These are phyloP conservation scores for Anguilla anguilla DNA, from an alignment of 2,797 vertebrate genomes.

Conservation along the genomic window DNA sequence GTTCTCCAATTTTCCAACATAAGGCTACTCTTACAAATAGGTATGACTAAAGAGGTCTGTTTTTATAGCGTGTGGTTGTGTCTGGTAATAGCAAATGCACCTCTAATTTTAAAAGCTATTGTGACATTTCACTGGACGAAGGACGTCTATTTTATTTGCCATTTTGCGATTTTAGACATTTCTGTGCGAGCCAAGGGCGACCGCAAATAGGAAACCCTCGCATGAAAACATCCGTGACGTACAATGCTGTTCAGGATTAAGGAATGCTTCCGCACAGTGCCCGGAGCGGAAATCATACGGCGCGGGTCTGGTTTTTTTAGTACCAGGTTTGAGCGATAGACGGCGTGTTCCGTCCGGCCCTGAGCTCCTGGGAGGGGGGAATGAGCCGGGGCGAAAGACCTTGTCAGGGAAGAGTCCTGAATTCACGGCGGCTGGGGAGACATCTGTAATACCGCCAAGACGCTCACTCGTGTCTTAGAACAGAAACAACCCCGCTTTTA, in stretches of 20 bases:
- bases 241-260: neutral
- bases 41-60: neutral
- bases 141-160: neutral
- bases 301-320: neutral
- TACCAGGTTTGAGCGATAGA: neutral
- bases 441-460: neutral
- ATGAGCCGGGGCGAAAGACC: neutral
- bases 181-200: neutral
- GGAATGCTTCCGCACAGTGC: slow-evolving; percentile 4
- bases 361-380: neutral
- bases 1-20: neutral
- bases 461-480: neutral
- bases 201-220: slow-evolving; percentile 12
- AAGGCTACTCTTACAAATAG: neutral
- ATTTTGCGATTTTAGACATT: neutral
- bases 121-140: neutral
- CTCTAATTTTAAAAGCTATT: neutral
- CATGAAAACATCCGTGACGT: neutral
- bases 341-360: neutral
- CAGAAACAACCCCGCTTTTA: neutral
- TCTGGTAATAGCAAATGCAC: neutral
- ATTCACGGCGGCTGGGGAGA: neutral
- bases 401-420: neutral
- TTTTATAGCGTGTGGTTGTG: neutral
- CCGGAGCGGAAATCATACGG: neutral